These are phyloP conservation scores for Caerostris extrusa DNA, from an alignment of 1,140 invertebrate genomes.

Conservation along the genomic window DNA sequence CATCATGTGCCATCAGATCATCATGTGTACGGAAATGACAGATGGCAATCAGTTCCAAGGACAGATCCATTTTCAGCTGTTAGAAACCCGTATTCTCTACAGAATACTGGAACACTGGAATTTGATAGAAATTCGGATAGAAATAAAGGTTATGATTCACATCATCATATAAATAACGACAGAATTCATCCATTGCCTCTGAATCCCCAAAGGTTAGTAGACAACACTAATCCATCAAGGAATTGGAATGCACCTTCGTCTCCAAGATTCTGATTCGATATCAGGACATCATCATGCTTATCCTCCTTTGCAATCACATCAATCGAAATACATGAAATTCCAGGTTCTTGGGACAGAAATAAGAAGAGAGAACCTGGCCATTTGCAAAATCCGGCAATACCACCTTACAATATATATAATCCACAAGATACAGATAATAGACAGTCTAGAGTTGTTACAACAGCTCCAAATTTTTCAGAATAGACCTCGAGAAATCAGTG, in stretches of 20 bases:
- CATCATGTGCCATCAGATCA: neutral
- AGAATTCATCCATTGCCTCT: slow-evolving; percentile 20
- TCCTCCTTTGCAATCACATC: slow-evolving; percentile 60
- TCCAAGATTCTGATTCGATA: neutral
- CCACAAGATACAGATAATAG: slow-evolving; percentile 10
- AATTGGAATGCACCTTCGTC: slow-evolving; percentile 34
- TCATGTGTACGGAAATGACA: slow-evolving; percentile 13
- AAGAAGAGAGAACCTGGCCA: neutral
- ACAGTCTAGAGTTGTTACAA: slow-evolving; percentile 51
- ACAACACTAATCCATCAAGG: slow-evolving; percentile 10
- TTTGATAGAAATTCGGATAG: neutral
- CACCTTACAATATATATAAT: slow-evolving; percentile 67
- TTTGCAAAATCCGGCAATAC: neutral
- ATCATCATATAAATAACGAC: neutral
- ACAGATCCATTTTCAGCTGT: slow-evolving; percentile 74
- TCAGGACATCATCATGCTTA: neutral
- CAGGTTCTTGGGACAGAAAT: slow-evolving; percentile 41
- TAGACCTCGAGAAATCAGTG: slow-evolving; percentile 49
- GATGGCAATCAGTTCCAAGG: neutral
- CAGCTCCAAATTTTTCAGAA: slow-evolving; percentile 57
- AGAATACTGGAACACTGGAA: neutral
- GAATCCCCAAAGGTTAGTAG: slow-evolving; percentile 67
- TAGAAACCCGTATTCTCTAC: slow-evolving; percentile 67
- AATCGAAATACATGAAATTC: slow-evolving; percentile 71
- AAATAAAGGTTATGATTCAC: neutral